Evolutionary conservation across 2,888 invertebrate species (phyloP).

Genomic region (Standfussiana lucernea): DNA sequence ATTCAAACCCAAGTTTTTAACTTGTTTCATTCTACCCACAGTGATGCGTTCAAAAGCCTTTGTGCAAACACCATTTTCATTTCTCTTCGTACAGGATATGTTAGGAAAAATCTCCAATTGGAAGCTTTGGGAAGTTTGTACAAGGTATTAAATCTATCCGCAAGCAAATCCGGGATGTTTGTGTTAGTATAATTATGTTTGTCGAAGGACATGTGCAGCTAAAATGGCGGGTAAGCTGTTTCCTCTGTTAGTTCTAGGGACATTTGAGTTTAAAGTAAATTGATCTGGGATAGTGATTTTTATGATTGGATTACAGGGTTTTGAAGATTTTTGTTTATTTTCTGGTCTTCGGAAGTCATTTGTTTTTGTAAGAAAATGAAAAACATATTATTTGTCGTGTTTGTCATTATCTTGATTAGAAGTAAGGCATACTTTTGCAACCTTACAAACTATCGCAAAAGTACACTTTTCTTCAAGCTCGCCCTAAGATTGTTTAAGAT

Average conservation of each 20-base stretch:
- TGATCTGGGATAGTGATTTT: neutral
- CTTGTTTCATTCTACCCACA: neutral
- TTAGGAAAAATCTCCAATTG: slow-evolving; percentile 18
- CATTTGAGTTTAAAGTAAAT: slow-evolving; percentile 24
- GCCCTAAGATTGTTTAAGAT: no score
- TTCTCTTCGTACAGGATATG: neutral
- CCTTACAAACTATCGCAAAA: neutral
- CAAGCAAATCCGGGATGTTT: slow-evolving; percentile 46
- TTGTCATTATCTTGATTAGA: no score
- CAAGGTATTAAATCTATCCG: slow-evolving; percentile 45
- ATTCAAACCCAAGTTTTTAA: neutral
- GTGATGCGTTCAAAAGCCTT: slow-evolving; percentile 20
- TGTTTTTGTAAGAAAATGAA: neutral
- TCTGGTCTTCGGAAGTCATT: neutral
- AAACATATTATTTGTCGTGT: no score
- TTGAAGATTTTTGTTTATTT: neutral
- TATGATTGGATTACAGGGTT: neutral
- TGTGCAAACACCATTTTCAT: slow-evolving; percentile 37
- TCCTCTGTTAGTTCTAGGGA: slow-evolving; percentile 29
- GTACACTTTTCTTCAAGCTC: neutral
- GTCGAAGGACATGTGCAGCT: slow-evolving; percentile 38
- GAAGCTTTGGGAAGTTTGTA: slow-evolving; percentile 33
- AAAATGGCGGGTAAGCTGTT: slow-evolving; percentile 35
- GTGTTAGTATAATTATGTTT: slow-evolving; percentile 62
- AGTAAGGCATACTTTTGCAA: neutral